Base-by-base conservation (phyloP, 1,140 invertebrate species). In the Teleogryllus occipitalis region DNA sequence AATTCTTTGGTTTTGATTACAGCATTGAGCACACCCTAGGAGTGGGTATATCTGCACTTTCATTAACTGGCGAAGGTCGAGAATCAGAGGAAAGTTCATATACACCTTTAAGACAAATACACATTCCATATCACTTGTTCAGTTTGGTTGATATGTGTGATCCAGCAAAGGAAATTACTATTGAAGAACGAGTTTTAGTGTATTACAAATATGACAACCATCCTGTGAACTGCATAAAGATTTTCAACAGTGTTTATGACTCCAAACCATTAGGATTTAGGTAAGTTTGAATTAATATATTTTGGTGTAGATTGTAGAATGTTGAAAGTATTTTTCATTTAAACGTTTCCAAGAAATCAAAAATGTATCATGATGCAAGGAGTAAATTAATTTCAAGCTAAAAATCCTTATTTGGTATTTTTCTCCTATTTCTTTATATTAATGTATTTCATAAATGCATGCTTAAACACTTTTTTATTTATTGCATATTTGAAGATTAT, bases 151-250 rank as follows among this genome's bases (percentile, higher is more conserved):
- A 99, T 82, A 97, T 99, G 79, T 99, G 98, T 86, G 95, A 98
- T 85, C 94, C 96, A 0, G 92, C 93, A 18, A 98, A 99, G 88
- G 94, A 96, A 84, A 92, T 99, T 47, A 89, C 89, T 8, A 90
- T 99, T 0, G 93, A 97, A 85, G 96, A 98, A 83, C 88, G 97
- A 79, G 91, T 99, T 8, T 84, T 99, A 7, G 82, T 99, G 1
- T 99, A 98, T 85, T 99, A 98, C 86, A 99, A 98, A 85, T 99
- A 99, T 82, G 96, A 98, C 82, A 98, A 98, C 83, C 92, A 93
- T 86, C 94, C 96, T 0, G 94, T 98, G 0, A 98, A 98, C 85
- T 99, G 98, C 86, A 95, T 99, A 0, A 99, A 99, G 87, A 97
- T 99, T 82, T 98, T 99, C 83, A 93, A 93, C 73, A 96, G 94